These are phyloP conservation scores for Stenolophus ochropezus DNA, from an alignment of 2,888 invertebrate genomes.

Conservation along the genomic window DNA sequence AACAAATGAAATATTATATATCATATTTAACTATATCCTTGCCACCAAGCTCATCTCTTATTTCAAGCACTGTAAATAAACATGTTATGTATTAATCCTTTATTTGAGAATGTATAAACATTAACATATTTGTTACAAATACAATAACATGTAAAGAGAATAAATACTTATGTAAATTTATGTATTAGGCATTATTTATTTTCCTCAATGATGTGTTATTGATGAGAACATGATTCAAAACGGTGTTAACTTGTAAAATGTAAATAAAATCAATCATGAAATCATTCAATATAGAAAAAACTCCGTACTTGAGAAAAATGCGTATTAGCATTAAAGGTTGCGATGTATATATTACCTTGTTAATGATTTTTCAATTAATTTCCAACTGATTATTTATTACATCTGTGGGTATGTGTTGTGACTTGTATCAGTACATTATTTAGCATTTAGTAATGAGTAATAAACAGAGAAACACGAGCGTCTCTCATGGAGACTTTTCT, in stretches of 20 bases:
- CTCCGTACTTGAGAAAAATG: conserved; percentile 32
- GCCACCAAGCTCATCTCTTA: too few species aligned
- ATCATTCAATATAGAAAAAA: background rate
- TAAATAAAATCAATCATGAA: background rate
- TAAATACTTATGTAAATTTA: too few species aligned
- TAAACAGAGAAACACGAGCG: background rate
- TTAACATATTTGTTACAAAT: too few species aligned
- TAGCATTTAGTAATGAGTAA: conserved; percentile 37
- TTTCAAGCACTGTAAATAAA: too few species aligned
- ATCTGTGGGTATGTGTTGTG: conserved; percentile 54
- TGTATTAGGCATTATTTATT: background rate
- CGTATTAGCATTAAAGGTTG: background rate
- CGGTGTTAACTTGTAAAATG: background rate
- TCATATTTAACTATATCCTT: too few species aligned
- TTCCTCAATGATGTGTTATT: background rate
- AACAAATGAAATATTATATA: too few species aligned
- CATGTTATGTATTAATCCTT: too few species aligned
- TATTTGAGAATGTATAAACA: too few species aligned
- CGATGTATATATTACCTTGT: conserved; percentile 23
- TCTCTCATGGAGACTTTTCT: conserved; percentile 2
- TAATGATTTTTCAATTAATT: conserved; percentile 59
- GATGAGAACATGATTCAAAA: background rate
- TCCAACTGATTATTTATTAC: conserved; percentile 45
- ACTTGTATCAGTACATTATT: conserved; percentile 43
- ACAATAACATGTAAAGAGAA: too few species aligned